These are phyloP conservation scores for Odobenus rosmarus DNA, from an alignment of 2,113 vertebrate genomes.

Conservation along the genomic window DNA sequence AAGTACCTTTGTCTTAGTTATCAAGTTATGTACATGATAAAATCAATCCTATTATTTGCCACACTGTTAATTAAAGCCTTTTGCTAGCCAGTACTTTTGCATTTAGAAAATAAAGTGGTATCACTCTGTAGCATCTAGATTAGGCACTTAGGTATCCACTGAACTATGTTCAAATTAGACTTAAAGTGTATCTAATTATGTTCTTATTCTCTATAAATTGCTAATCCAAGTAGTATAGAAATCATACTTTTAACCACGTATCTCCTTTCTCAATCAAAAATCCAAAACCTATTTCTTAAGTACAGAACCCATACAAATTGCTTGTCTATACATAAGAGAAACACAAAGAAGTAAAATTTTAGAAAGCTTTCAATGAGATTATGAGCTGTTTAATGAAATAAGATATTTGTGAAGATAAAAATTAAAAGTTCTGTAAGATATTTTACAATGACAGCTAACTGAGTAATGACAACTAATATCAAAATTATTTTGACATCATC, in stretches of 20 bases:
- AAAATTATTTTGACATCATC: constrained; percentile 23
- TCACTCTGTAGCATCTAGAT: not conserved
- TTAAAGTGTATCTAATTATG: not conserved
- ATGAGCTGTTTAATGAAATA: not conserved
- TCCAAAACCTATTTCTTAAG: not conserved
- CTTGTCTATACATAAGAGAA: not conserved
- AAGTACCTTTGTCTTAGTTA: constrained; percentile 38
- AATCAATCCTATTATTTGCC: constrained; percentile 30
- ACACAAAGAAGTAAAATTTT: not conserved
- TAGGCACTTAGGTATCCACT: not conserved
- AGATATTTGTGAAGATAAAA: not conserved
- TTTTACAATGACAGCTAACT: not conserved
- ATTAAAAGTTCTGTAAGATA: not conserved
- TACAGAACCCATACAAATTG: not conserved
- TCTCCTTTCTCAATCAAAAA: constrained; percentile 15
- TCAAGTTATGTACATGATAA: constrained; percentile 46
- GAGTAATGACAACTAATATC: not conserved
- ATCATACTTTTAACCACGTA: not conserved
- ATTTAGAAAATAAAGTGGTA: constrained; percentile 34
- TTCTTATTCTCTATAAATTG: constrained; percentile 20
- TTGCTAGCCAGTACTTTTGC: not conserved
- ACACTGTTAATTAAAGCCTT: not conserved
- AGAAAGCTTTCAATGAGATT: not conserved
- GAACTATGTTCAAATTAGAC: constrained; percentile 15
- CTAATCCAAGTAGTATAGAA: not conserved